phyloP scores from a whole-genome alignment of 2,888 invertebrate species.

The Empis livida region DNA sequence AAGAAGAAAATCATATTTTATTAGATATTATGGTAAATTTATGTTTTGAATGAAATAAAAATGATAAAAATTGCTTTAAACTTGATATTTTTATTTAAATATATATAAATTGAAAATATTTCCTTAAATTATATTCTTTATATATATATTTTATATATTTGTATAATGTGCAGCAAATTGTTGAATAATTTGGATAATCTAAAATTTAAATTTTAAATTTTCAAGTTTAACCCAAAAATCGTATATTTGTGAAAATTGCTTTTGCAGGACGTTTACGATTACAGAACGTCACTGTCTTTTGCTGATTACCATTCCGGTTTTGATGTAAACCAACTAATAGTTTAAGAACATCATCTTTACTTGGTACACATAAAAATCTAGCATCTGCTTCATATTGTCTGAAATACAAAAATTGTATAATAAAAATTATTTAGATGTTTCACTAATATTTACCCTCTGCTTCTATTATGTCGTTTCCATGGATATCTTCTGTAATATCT shows the following conservation, averaged over 20 bases:
- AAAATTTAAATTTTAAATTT: too few species aligned
- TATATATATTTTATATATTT: too few species aligned
- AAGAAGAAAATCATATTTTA: too few species aligned
- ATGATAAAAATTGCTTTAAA: too few species aligned
- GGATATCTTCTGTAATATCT: conserved; percentile 49
- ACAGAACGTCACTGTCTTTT: conserved; percentile 47
- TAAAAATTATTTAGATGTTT: neutral
- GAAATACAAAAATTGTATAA: neutral
- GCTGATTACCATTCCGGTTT: conserved; percentile 41
- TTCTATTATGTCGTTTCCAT: conserved; percentile 47
- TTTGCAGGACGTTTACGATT: conserved; percentile 47
- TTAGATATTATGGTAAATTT: too few species aligned
- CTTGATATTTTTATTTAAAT: too few species aligned
- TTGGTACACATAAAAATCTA: conserved; percentile 47
- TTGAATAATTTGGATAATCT: too few species aligned
- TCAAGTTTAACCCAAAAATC: conserved; percentile 41
- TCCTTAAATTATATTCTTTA: too few species aligned
- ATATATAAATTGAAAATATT: too few species aligned
- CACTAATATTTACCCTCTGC: conserved; percentile 26
- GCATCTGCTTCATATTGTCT: conserved; percentile 41
- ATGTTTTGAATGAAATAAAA: too few species aligned
- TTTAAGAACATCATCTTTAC: conserved; percentile 47
- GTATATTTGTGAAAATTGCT: conserved; percentile 47
- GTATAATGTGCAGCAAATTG: too few species aligned
- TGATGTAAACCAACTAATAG: conserved; percentile 47